A percentile compares a stretch with the other conserved stretches of the same genome.
phyloP scores from a whole-genome alignment of 1,140 invertebrate genomes.

The Caenorhabditis elegans region WBcel235 BX284602.5:303001-303500 shows the following conservation, averaged over 20 bases:
- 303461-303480: slow-evolving; percentile 53
- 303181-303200: slow-evolving; percentile 55
- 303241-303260: too few species aligned
- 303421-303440: slow-evolving; percentile 60
- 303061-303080: too few species aligned
- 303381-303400: slow-evolving; percentile 55
- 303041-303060: too few species aligned
- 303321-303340: slow-evolving; percentile 9
- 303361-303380: slow-evolving; percentile 62
- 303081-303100: too few species aligned
- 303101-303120: too few species aligned
- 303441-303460: slow-evolving; percentile 64
- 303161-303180: slow-evolving; percentile 61
- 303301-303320: background rate
- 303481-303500: slow-evolving; percentile 52
- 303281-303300: too few species aligned
- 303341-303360: slow-evolving; percentile 56
- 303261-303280: too few species aligned
- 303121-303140: slow-evolving; percentile 64
- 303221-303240: slow-evolving; percentile 57
- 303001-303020: too few species aligned
- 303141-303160: slow-evolving; percentile 58
- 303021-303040: background rate
- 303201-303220: slow-evolving; percentile 66
- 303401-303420: slow-evolving; percentile 57